These are phyloP conservation scores for Sinocyclocheilus anshuiensis DNA, from an alignment of 2,113 vertebrate species.

Conservation along the genomic window DNA sequence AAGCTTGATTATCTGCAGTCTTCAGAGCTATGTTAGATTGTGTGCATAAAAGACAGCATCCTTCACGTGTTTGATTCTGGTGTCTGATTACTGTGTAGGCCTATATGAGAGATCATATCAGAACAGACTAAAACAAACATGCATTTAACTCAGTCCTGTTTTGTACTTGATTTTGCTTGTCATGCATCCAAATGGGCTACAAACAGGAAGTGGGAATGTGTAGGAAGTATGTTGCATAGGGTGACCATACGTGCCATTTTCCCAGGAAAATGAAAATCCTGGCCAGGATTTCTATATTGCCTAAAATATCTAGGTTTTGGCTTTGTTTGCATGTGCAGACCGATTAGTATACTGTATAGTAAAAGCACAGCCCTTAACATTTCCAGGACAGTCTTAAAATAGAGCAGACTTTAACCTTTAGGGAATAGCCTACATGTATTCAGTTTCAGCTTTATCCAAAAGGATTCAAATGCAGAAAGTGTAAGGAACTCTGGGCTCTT, in stretches of 20 bases:
- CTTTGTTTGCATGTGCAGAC: too few species aligned
- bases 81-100: background rate
- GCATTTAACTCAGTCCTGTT: background rate
- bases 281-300: too few species aligned
- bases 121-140: slow-evolving; percentile 15
- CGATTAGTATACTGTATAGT: background rate
- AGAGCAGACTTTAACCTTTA: background rate
- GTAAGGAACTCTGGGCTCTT: background rate
- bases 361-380: background rate
- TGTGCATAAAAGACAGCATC: background rate
- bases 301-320: too few species aligned
- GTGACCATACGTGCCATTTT: too few species aligned
- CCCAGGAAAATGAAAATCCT: too few species aligned
- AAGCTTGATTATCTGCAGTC: background rate
- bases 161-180: background rate
- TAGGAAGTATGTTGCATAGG: background rate
- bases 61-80: background rate
- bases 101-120: background rate
- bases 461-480: slow-evolving; percentile 3
- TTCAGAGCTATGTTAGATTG: background rate
- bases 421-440: background rate
- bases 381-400: background rate
- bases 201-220: too few species aligned
- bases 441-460: background rate
- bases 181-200: background rate